Evolutionary conservation across 2,888 invertebrate species (phyloP), one percentile per base, ranked within the genome.

Genomic region (Liopterus haemorrhoidalis): DNA sequence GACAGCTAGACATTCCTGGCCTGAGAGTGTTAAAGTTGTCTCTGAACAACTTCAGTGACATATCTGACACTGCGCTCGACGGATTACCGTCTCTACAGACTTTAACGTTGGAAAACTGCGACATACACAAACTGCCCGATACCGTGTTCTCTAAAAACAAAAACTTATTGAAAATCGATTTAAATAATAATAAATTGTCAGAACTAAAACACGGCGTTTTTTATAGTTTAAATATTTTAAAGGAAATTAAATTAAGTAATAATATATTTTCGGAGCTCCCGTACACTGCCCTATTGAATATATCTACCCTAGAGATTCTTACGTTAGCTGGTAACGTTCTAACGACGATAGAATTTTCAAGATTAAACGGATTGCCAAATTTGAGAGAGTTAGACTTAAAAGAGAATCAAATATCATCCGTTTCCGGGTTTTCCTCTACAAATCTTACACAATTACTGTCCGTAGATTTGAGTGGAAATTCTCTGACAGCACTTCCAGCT

Each of bases 21-120:
- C 65, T 90, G 41, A 74, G 85, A 50, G 79, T 81, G 0, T 68
- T 91, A 27, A 76, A 78, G 54, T 69, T 87, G 47, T 84, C 87
- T 2, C 76, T 78, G 57, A 92, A 91, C 65, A 86, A 89, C 65
- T 83, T 91, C 55, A 79, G 79, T 43, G 71, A 75, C 50, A 73
- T 88, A 42, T 79, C 79, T 60, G 77, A 77, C 4, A 78, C 78
- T 48, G 83, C 86, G 9, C 75, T 90, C 55, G 80, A 82, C 46
- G 85, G 85, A 48, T 68, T 91, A 49, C 85, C 87, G 8, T 85
- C 87, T 1, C 69, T 91, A 48, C 87, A 85, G 64, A 77, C 79
- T 28, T 71, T 91, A 49, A 72, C 77, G 21, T 72, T 85, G 56
- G 82, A 82, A 61, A 70, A 78, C 58, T 81, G 84, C 47, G 78